Base-by-base conservation (phyloP, 2,888 invertebrate genomes). In the Zootermopsis nevadensis region DNA sequence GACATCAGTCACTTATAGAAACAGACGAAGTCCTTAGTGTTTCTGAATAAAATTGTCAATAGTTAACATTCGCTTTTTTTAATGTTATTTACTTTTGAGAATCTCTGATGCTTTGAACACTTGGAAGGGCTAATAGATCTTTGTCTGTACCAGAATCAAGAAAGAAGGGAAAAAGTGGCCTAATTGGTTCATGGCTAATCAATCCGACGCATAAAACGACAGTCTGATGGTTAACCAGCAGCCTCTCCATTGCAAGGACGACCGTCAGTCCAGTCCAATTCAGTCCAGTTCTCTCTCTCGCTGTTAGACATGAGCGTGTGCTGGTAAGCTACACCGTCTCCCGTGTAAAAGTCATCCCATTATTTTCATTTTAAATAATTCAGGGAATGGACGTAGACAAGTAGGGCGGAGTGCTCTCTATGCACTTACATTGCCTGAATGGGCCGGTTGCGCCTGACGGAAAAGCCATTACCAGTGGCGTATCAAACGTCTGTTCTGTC, bases 351-450 rank as follows among this genome's bases (percentile, higher is more conserved):
- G 87, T 86, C 86, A 87, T 86, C 87, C 86, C 87, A 87, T 87
- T 87, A 87, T 87, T 87, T 87, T 86, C 86, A 86, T 86, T 86
- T 86, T 87, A 86, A 87, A 87, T 87, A 87, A 87, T 87, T 87
- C 86, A 87, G 85, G 84, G 89, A 88, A 84, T 81, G 72, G 79
- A 42, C 76, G 38, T 48, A 82, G 81, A 81, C 83, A 72, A 48
- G 80, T 53, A 48, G 79, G 42, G 79, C 30, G 19, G 27, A 48
- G 60, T 60, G 76, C 80, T 77, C 83, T 84, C 81, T 84, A 83
- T 79, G 33, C 82, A 48, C 53, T 84, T 77, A 79, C 83, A 66
- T 66, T 79, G 66, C 79, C 66, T 79, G 60, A 60, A 79, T 66
- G 60, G 66, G 30, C n/a, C 67, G 27, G 33, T 33, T 48, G 33